Percentiles rank a stretch among this genome's conserved stretches.
phyloP scores from a whole-genome alignment of 2,888 invertebrate species.

The Cantharis lateralis region DNA sequence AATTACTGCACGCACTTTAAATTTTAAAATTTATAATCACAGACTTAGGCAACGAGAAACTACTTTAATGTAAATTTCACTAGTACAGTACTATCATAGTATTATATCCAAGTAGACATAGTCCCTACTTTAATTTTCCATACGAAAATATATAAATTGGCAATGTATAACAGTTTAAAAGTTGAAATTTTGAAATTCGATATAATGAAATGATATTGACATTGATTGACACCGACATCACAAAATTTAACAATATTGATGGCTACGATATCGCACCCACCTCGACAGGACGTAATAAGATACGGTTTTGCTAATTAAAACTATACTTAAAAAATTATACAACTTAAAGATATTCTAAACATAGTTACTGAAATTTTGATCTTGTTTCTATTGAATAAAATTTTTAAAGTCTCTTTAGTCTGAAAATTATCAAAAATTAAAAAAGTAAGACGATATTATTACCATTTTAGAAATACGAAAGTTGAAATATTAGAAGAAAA shows the following conservation, averaged over 20 bases:
- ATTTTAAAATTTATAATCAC: neutral
- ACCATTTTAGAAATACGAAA: neutral
- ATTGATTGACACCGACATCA: neutral
- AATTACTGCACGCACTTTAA: too few relatives aligned
- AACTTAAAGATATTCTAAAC: too few relatives aligned
- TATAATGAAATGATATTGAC: too few relatives aligned
- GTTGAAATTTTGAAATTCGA: too few relatives aligned
- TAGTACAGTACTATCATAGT: neutral
- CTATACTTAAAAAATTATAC: neutral
- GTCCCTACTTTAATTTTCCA: neutral
- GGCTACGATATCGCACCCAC: neutral
- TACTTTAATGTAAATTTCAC: neutral
- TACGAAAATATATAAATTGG: neutral
- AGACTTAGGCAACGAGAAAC: neutral
- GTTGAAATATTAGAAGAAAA: slow-evolving; percentile 11
- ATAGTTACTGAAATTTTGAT: neutral
- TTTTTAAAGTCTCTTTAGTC: neutral
- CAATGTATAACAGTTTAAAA: neutral
- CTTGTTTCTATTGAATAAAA: neutral
- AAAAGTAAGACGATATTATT: neutral
- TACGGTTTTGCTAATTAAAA: neutral
- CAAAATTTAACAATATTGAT: neutral
- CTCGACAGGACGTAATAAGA: neutral
- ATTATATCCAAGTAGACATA: neutral
- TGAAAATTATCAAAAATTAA: neutral